Evolutionary conservation across 2,888 invertebrate species (phyloP), one percentile per base, ranked within the genome.

Genomic region (Callyntrura sp.): DNA sequence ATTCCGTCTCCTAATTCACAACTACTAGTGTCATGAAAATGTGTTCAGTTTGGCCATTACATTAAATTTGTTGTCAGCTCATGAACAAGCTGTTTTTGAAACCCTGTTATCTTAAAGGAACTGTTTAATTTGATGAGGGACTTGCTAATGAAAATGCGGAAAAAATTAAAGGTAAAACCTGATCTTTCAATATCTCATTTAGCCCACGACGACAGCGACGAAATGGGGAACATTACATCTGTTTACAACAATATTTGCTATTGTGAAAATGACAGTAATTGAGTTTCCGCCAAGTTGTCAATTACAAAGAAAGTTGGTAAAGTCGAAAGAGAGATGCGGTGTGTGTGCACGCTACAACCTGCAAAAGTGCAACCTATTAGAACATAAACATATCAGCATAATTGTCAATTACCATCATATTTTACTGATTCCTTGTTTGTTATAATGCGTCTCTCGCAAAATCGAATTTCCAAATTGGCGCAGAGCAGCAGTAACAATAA

Each of bases 221-320:
- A 51, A 76, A 70, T 8, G 43, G 68, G 35, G 68, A 70, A 43
- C 43, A 70, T 70, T 3, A 35, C 12, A 6, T 3, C 8, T 35
- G 35, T 70, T 43, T 48, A 48, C 76, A 51, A 20, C 51, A 23
- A 11, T 51, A 14, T 45, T 55, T 78, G 25, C 78, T 55, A 60
- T 60, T 60, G 57, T 60, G 60, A 43, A 79, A 79, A 79, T 79
- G 57, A 43, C 60, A 79, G 79, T 60, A 57, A 79, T 79, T 79
- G 57, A 60, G 55, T 43, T 79, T 60, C 35, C 17, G 60, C 57
- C 57, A 79, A 60, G 35, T 79, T 60, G 20, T 23, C 79, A 79
- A 79, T 79, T 60, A 60, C 60, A 60, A 60, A 43, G 79, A 79
- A 79, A 76, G 48, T 55, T 73, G 20, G 11, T 70, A 43, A 73